Evolutionary conservation across 53 echinoderm and acorn worm species (phyloP).

Genomic region (Hippasteria phrygiana): DNA sequence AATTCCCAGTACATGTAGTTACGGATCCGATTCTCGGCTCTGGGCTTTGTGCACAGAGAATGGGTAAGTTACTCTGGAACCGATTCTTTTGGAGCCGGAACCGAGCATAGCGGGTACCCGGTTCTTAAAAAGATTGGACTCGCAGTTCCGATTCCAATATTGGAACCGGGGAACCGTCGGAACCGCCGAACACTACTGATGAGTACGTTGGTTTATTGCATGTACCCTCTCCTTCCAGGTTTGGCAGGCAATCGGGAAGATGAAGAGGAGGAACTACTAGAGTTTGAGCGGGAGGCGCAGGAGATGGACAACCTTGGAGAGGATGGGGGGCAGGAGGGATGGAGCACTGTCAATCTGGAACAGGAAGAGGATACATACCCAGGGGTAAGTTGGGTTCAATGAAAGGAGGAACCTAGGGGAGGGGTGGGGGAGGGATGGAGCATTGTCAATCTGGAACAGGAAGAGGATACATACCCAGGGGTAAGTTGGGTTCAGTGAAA

Average conservation of each 20-base stretch:
- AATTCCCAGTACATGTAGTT: too few relatives aligned
- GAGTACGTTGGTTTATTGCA: too few relatives aligned
- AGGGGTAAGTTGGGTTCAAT: conserved; percentile 14
- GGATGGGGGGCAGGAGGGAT: conserved; percentile 70
- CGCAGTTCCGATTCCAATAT: too few relatives aligned
- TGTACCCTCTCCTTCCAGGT: conserved; percentile 36
- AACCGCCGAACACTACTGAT: too few relatives aligned
- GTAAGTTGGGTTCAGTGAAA: not conserved
- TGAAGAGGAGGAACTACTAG: conserved; percentile 83
- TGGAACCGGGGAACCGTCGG: too few relatives aligned
- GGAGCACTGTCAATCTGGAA: conserved; percentile 73
- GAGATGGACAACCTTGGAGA: conserved; percentile 72
- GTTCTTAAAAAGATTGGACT: too few relatives aligned
- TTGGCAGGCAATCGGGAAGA: conserved; percentile 78
- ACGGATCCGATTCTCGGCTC: too few relatives aligned
- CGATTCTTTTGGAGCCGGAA: too few relatives aligned
- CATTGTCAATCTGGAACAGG: conserved; percentile 68
- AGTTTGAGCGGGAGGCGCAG: conserved; percentile 74
- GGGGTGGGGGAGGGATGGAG: conserved; percentile 69
- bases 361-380: conserved; percentile 40
- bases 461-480: conserved; percentile 32
- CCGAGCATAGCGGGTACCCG: too few relatives aligned
- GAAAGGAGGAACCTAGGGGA: conserved; percentile 22
- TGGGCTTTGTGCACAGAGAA: too few relatives aligned
- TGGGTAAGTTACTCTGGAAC: too few relatives aligned